These are phyloP conservation scores for Boloria selene DNA, from an alignment of 2,888 invertebrate genomes.

Conservation along the genomic window DNA sequence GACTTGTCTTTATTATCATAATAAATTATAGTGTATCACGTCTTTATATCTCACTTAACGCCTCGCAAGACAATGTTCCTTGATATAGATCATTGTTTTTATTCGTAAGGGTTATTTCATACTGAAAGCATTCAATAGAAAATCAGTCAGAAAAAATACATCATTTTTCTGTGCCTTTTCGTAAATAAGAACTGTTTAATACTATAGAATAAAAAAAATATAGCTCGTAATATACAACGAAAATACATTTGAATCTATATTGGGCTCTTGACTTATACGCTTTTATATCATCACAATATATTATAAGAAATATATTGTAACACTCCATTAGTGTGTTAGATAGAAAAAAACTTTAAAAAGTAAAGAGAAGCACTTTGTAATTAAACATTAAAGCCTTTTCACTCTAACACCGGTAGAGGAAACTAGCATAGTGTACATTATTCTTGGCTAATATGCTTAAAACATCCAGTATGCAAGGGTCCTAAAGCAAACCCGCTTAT, in stretches of 20 bases:
- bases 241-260: too few relatives aligned
- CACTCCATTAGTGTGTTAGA: too few relatives aligned
- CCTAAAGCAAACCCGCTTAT: slow-evolving; percentile 33
- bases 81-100: slow-evolving; percentile 24
- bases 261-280: too few relatives aligned
- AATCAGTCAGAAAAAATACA: too few relatives aligned
- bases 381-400: not conserved
- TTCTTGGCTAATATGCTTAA: slow-evolving; percentile 26
- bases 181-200: too few relatives aligned
- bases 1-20: slow-evolving; percentile 40
- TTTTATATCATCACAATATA: too few relatives aligned
- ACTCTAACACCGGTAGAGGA: not conserved
- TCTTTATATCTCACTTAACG: slow-evolving; percentile 40
- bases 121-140: too few relatives aligned
- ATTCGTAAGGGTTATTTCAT: slow-evolving; percentile 16
- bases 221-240: too few relatives aligned
- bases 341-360: not conserved
- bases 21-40: slow-evolving; percentile 42
- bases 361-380: not conserved
- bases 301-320: too few relatives aligned
- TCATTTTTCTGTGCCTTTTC: too few relatives aligned
- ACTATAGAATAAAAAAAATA: too few relatives aligned
- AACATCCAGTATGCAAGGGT: slow-evolving; percentile 24
- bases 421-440: not conserved
- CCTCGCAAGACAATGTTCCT: slow-evolving; percentile 38